These are phyloP conservation scores for Dicaeum eximium DNA, from an alignment of 2,113 vertebrate genomes.

Conservation along the genomic window DNA sequence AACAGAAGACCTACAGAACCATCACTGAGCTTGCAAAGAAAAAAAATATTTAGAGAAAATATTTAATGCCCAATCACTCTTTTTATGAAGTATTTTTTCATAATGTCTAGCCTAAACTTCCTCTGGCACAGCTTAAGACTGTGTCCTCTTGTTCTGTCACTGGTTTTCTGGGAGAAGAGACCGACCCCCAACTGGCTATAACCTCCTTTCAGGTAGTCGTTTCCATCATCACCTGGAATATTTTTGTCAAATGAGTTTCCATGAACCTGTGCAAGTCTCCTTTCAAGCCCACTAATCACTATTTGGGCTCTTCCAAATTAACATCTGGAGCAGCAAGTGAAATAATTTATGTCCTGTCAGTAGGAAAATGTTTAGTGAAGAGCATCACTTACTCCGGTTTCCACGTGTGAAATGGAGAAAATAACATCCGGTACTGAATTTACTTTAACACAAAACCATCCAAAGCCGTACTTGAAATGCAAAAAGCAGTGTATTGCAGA, in stretches of 20 bases:
- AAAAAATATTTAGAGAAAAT: neutral
- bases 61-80: no score
- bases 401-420: neutral
- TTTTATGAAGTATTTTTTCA: neutral
- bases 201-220: neutral
- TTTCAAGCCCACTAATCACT: neutral
- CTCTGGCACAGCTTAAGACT: neutral
- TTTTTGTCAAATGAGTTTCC: neutral
- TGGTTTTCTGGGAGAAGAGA: neutral
- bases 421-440: neutral
- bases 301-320: neutral
- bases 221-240: neutral
- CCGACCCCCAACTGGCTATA: neutral
- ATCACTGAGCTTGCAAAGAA: neutral
- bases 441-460: neutral
- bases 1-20: neutral
- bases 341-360: neutral
- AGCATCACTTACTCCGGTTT: neutral
- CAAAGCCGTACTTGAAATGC: neutral
- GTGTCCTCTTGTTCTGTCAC: neutral
- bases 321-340: neutral
- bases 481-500: neutral
- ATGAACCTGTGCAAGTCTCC: neutral
- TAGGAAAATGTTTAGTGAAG: neutral
- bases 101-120: neutral